A percentile compares a stretch with the other conserved stretches of the same genome.
These are phyloP conservation scores for Hyperopisus bebe DNA, from an alignment of 2,113 vertebrate genomes.

Conservation along the genomic window DNA sequence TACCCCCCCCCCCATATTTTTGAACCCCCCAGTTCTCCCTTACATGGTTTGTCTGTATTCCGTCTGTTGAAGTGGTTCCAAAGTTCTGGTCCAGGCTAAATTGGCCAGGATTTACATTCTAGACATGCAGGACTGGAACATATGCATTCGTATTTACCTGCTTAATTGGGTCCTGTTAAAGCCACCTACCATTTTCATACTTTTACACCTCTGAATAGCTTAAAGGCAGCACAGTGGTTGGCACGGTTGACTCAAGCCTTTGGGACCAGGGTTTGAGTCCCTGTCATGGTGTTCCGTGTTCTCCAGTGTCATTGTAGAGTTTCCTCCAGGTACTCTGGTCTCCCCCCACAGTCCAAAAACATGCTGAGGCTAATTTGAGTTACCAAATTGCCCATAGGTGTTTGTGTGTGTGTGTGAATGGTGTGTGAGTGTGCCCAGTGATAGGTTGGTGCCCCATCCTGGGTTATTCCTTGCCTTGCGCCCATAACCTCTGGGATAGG, in stretches of 20 bases:
- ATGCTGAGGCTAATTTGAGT: not conserved
- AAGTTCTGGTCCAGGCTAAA: not conserved
- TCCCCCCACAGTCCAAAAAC: not conserved
- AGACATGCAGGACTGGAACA: not conserved
- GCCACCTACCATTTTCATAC: not conserved
- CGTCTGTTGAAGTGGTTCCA: not conserved
- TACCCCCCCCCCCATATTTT: not conserved
- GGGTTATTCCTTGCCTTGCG: not conserved
- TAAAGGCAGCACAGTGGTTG: not conserved
- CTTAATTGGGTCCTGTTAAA: not conserved
- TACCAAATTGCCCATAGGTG: not conserved
- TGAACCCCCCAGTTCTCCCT: not conserved
- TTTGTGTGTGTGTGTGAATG: no score
- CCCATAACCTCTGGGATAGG: not conserved
- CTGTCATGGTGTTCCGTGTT: not conserved
- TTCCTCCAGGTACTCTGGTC: not conserved
- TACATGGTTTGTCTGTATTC: not conserved
- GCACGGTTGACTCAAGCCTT: not conserved
- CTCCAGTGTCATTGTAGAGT: not conserved
- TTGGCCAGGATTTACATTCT: not conserved
- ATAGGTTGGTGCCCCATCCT: not conserved
- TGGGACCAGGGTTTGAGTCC: not conserved
- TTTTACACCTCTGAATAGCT: not conserved
- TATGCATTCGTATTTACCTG: not conserved
- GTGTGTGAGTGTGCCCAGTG: not conserved